Evolutionary conservation across 2,888 invertebrate genomes (phyloP), one percentile per base, ranked within the genome.

Genomic region (Cerastoderma edule): DNA sequence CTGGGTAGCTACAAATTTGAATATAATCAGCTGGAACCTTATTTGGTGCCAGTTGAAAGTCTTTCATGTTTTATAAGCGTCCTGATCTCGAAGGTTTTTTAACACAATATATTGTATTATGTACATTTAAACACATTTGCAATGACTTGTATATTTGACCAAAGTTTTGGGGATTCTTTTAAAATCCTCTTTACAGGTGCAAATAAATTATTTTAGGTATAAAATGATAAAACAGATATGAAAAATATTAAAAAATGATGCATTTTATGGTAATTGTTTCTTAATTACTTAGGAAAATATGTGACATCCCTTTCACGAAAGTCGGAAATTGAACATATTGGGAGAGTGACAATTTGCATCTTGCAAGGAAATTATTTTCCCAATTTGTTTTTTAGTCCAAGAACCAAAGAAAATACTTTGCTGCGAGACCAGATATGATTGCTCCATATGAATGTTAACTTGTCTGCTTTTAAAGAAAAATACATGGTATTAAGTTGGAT

Each of bases 21-120:
- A 27, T 32, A 53, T 50, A 28, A 67, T 50, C 27, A 39, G 32
- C 66, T 78, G 76, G 76, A 66, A 75, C 73, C 2, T 30, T 57
- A n/a, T n/a, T 53, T 57, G 16, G 57, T 57, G 57, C 16, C 57
- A 19, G 4, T 67, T 22, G 54, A 27, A 63, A 78, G 85, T 86
- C 84, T 86, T 83, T 84, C 84, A 86, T 75, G 65, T 73, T 76
- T 69, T 28, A 80, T 68, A 78, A 72, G 72, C 83, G 75, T 80
- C 74, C 74, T 86, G 85, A 86, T 86, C 85, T 85, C 85, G 73
- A 71, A 60, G 75, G 75, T 75, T 63, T 83, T 78, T 79, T 69
- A 79, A 74, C 71, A 74, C 70, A 72, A 70, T 78, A 75, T 74
- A 71, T 82, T 68, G 57, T 77, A 72, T 75, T 77, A 78, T 72